phyloP scores from a whole-genome alignment of 2,888 invertebrate genomes.

The Sinotaia quadrata region DNA sequence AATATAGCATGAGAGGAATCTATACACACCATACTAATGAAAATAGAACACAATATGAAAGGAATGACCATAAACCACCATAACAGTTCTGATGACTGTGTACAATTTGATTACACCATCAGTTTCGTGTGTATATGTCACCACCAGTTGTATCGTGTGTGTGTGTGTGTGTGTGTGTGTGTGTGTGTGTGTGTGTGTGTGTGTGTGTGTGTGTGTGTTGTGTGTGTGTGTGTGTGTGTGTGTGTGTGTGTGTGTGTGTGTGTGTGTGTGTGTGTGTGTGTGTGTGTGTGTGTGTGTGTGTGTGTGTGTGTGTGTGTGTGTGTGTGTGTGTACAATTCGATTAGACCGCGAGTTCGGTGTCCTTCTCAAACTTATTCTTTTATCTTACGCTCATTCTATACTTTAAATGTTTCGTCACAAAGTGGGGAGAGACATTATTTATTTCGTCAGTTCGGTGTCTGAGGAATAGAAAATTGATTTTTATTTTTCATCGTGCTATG shows the following conservation, averaged over 20 bases:
- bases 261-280: constrained; percentile 8
- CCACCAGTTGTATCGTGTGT: not conserved
- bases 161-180: not conserved
- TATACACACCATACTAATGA: no score
- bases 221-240: constrained; percentile 4
- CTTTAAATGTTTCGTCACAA: no score
- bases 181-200: not conserved
- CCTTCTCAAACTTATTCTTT: no score
- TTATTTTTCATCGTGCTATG: no score
- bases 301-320: not conserved
- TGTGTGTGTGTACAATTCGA: not conserved
- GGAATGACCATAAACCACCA: no score
- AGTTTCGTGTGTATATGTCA: not conserved
- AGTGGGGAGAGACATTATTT: no score
- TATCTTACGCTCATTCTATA: no score
- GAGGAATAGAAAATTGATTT: no score
- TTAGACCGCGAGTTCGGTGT: not conserved
- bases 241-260: constrained; percentile 7
- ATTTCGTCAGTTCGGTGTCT: no score
- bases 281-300: constrained; percentile 10
- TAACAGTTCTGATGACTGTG: no score
- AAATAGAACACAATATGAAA: no score
- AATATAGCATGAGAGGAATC: no score
- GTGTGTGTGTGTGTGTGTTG: not conserved
- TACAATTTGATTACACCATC: not conserved